phyloP scores from a whole-genome alignment of 2,888 invertebrate genomes.

The Netelia inedita region DNA sequence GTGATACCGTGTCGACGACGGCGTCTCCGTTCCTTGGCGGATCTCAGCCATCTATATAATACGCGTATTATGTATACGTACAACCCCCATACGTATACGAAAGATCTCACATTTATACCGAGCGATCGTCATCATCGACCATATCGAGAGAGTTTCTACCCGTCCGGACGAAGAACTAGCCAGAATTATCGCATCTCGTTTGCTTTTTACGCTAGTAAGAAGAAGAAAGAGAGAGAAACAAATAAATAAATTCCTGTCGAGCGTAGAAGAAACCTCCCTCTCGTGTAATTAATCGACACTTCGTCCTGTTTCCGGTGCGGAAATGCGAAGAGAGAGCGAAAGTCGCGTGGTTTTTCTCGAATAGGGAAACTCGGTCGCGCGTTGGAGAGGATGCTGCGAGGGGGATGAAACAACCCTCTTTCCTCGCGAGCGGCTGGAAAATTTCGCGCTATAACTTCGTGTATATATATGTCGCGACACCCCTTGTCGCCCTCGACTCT shows the following conservation, averaged over 20 bases:
- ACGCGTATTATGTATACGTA: slow-evolving; percentile 2
- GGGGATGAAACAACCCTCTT: slow-evolving; percentile 9
- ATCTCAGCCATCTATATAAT: slow-evolving; percentile 44
- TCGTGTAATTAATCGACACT: slow-evolving; percentile 45
- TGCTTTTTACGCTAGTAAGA: neutral
- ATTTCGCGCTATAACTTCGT: slow-evolving; percentile 2
- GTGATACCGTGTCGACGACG: slow-evolving; percentile 71
- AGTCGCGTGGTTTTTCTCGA: slow-evolving; percentile 1
- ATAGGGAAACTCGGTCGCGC: slow-evolving; percentile 18
- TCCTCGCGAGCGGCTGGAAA: neutral
- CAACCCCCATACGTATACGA: neutral
- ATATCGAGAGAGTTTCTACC: neutral
- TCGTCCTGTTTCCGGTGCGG: slow-evolving; percentile 43
- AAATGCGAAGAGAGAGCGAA: slow-evolving; percentile 35
- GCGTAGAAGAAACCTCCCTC: slow-evolving; percentile 3
- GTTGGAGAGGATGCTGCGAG: neutral
- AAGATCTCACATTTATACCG: neutral
- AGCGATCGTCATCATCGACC: slow-evolving; percentile 25
- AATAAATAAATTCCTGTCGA: too few species aligned
- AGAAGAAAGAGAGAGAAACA: neutral
- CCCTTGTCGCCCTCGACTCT: slow-evolving; percentile 59
- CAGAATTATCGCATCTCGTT: neutral
- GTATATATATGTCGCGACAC: neutral
- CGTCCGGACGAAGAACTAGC: neutral
- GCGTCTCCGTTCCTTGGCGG: slow-evolving; percentile 56